Evolutionary conservation across 2,888 invertebrate genomes (phyloP), one percentile per base, ranked within the genome.

Genomic region (Eurytoma adleriae): DNA sequence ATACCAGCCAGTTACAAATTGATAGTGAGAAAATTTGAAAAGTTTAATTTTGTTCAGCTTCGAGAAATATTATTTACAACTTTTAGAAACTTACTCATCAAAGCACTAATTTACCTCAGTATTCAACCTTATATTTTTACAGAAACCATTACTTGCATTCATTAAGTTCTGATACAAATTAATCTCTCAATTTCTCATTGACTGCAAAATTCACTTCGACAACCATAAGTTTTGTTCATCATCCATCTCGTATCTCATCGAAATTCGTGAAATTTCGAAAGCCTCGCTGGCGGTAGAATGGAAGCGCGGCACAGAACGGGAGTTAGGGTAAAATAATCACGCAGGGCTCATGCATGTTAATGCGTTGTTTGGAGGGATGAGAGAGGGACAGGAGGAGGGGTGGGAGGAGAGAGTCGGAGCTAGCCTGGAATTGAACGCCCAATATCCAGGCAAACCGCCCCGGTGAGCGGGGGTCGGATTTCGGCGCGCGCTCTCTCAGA

Each of bases 341-440:
- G 88, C 88, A 88, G 89, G 88, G 87, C 89, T 90, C 90, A 90
- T 90, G 90, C 90, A 90, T 90, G 90, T 90, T 90, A 90, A 90
- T 90, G 90, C 89, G 88, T 89, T 90, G 90, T 89, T 88, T 87
- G 87, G 88, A 85, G 86, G 30, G 52, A 30, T 84, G 86, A 87
- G 86, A 84, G 83, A 67, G 62, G 50, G 78, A 73, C 40, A 74
- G 40, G 80, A 67, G 50, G 68, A 69, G 78, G 78, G 78, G 77
- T 74, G 70, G 73, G 74, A 78, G 70, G 48, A n/a, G 62, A 73
- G 61, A 62, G 62, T 57, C 48, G n/a, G 18, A 69, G 76, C 52
- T 40, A 57, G 68, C 56, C 27, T 61, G 61, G 81, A 86, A 88
- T 88, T 87, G 87, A 86, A 87, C 87, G 88, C 87, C 88, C 89